Percentiles rank a stretch among this genome's conserved stretches.
Evolutionary conservation across 35 echinoderm and acorn worm species (phyloP).

Genomic region (Hemicentrotus pulcherrimus): DNA sequence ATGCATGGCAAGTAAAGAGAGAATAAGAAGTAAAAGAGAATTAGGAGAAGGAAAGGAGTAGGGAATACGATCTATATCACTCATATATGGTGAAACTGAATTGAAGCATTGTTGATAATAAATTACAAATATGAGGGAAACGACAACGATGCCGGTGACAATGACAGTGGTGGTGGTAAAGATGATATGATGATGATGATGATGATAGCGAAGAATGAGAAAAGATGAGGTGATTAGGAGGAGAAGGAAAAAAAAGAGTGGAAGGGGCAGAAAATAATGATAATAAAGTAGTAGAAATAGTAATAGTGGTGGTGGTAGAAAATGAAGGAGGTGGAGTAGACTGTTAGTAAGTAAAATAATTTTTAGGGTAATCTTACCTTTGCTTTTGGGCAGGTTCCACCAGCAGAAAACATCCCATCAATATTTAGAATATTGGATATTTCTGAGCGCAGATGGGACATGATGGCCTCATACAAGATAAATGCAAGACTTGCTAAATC

Average conservation of each 20-base stretch:
- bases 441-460: not conserved
- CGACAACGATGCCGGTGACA: too few relatives aligned
- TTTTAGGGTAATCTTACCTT: not conserved
- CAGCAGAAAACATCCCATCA: conserved; percentile 1
- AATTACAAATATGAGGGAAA: too few relatives aligned
- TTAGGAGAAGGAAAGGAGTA: too few relatives aligned
- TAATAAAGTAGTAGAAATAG: not conserved
- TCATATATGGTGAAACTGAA: too few relatives aligned
- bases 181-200: not conserved
- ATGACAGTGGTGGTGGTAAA: too few relatives aligned
- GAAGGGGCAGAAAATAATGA: not conserved
- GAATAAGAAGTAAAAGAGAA: too few relatives aligned
- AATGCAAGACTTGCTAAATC: not conserved
- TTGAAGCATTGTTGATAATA: too few relatives aligned
- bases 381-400: not conserved
- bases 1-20: too few relatives aligned
- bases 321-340: not conserved
- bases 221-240: not conserved
- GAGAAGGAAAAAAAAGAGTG: not conserved
- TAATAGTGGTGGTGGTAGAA: not conserved
- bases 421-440: conserved; percentile 7
- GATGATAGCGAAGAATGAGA: not conserved
- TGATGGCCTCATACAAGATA: not conserved
- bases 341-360: too few relatives aligned
- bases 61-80: too few relatives aligned